Conservation (phyloP, 1,140 invertebrate species). For the Drosophila suzukii region DNA sequence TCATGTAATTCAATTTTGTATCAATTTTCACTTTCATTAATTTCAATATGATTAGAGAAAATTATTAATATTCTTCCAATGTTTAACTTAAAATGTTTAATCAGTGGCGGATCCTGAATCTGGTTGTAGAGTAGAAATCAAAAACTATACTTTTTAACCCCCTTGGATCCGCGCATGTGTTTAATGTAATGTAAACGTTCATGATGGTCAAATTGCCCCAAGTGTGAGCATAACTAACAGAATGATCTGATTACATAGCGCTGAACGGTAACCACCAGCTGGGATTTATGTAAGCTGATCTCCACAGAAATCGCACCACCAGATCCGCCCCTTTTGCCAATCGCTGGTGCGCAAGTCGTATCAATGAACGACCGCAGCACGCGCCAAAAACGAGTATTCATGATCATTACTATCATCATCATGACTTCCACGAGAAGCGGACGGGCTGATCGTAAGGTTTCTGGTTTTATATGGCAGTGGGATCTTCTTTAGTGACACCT, state of each 20-base stretch:
- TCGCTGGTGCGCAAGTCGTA: slow-evolving; percentile 26
- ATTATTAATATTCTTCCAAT: too few relatives aligned
- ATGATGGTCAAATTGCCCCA: not conserved
- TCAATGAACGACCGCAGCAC: slow-evolving; percentile 60
- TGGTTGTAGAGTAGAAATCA: too few relatives aligned
- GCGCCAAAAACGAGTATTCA: slow-evolving; percentile 49
- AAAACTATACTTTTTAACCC: too few relatives aligned
- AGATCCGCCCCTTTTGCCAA: slow-evolving; percentile 58
- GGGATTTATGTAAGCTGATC: slow-evolving; percentile 35
- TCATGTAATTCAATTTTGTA: too few relatives aligned
- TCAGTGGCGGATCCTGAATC: too few relatives aligned
- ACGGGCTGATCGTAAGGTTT: slow-evolving; percentile 28
- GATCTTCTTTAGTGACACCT: slow-evolving; percentile 26
- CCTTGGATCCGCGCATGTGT: too few relatives aligned
- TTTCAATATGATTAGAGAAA: too few relatives aligned
- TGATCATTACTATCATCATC: slow-evolving; percentile 20
- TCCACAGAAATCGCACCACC: not conserved
- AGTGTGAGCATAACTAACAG: not conserved
- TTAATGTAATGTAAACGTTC: not conserved
- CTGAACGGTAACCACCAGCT: slow-evolving; percentile 1
- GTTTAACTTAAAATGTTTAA: too few relatives aligned
- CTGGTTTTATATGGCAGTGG: slow-evolving; percentile 30
- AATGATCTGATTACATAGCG: not conserved
- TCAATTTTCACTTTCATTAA: too few relatives aligned
- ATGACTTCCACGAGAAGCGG: slow-evolving; percentile 3